A percentile compares a stretch with the other conserved stretches of the same genome.
phyloP scores from a whole-genome alignment of 2,113 vertebrate genomes.

The Pachycephala philippinensis region DNA sequence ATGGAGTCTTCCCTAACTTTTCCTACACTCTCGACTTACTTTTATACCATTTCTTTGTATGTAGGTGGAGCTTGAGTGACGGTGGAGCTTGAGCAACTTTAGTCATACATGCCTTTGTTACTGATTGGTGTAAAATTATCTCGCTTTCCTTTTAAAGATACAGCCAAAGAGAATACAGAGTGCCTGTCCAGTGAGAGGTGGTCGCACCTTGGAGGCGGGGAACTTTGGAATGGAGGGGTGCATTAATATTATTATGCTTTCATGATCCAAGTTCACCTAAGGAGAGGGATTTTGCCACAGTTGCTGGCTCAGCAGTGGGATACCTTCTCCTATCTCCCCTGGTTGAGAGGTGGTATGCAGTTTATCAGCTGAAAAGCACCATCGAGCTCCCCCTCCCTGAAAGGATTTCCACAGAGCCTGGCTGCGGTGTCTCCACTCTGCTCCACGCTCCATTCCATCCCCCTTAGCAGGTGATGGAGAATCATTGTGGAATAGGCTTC shows the following conservation, averaged over 20 bases:
- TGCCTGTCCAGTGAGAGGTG: not conserved
- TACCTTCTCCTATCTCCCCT: not conserved
- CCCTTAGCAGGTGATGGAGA: not conserved
- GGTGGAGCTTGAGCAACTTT: not conserved
- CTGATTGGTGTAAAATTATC: not conserved
- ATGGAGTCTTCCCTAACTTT: not conserved
- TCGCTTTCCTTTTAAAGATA: not conserved
- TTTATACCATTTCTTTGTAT: not conserved
- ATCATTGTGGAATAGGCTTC: rapidly evolving
- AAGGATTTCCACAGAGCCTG: not conserved
- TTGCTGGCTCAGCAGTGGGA: not conserved
- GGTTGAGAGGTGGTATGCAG: not conserved
- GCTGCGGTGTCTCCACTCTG: rapidly evolving
- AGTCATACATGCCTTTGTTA: not conserved
- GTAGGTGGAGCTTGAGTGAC: not conserved
- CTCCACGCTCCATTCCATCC: not conserved
- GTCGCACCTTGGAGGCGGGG: rapidly evolving
- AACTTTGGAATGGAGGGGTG: not conserved
- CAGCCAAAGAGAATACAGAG: not conserved
- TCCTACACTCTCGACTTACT: not conserved
- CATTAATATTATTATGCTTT: not conserved
- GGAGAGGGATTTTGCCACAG: not conserved
- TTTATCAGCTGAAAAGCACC: not conserved
- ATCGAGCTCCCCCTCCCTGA: not conserved
- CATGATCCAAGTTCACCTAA: not conserved